A percentile compares a stretch with the other conserved stretches of the same genome.
These are phyloP conservation scores for Molossus alvarezi DNA, from an alignment of 2,797 vertebrate genomes.

Conservation along the genomic window DNA sequence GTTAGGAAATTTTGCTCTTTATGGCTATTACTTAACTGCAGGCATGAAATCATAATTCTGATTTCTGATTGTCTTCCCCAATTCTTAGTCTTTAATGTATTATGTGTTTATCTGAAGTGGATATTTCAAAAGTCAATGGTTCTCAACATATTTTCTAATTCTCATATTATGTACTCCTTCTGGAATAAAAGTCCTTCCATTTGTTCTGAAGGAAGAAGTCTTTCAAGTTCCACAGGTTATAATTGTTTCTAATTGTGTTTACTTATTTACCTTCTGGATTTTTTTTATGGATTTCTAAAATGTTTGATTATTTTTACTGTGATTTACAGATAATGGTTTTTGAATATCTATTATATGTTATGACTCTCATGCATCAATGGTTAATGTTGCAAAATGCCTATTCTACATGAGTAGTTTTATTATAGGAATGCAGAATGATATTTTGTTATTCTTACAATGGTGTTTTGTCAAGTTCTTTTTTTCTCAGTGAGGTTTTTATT, in stretches of 20 bases:
- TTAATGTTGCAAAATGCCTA: neutral
- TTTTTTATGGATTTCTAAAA: neutral
- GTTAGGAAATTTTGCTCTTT: neutral
- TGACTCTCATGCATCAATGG: neutral
- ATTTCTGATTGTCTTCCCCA: neutral
- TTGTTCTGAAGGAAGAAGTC: neutral
- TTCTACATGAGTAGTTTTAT: neutral
- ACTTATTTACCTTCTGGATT: neutral
- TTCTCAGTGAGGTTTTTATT: neutral
- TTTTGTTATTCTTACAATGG: slow-evolving; percentile 7
- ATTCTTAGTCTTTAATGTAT: neutral
- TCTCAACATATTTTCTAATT: neutral
- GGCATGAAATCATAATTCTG: slow-evolving; percentile 1
- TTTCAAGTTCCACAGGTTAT: neutral
- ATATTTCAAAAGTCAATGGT: neutral
- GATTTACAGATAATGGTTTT: neutral
- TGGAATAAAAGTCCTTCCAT: neutral
- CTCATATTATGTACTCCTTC: neutral
- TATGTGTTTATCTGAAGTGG: neutral
- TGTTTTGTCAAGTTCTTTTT: neutral
- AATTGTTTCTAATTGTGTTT: neutral
- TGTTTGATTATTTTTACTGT: neutral
- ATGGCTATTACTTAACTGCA: neutral
- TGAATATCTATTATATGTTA: neutral
- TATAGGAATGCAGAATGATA: neutral